Evolutionary conservation across 2,888 invertebrate genomes (phyloP), one percentile per base, ranked within the genome.

Genomic region (Polydrusus cervinus): DNA sequence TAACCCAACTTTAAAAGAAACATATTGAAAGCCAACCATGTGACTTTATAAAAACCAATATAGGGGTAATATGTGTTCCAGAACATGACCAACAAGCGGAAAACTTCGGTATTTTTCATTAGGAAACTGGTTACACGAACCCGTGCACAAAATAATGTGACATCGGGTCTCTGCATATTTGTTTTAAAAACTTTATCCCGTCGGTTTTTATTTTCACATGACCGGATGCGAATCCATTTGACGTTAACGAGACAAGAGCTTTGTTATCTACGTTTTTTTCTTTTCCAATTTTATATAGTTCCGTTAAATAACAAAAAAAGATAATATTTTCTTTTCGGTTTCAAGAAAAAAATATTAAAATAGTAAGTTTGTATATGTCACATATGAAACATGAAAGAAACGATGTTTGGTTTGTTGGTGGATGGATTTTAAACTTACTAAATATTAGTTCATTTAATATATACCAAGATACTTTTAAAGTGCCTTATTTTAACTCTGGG

Each of bases 81-180:
- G 25, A 40, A 40, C 53, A 53, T 20, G n/a, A 18, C 57, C 57
- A 60, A 38, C 38, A 38, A 38, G 53, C 53, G 67, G 40, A 67
- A 67, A 55, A 67, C 67, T 67, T 53, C 67, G 67, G 40, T 16
- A 67, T 67, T 67, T 67, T 67, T 51, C 67, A 67, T 67, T 67
- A 67, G 13, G 14, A 67, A 67, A 67, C 53, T 25, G n/a, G 67
- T 40, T 60, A 60, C 51, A 40, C 40, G n/a, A 53, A 20, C 49
- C 55, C 38, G 7, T 67, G 67, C 53, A 67, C 49, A 67, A 67
- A 67, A 53, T 60, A 60, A 60, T 38, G 40, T 67, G 67, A 67
- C 67, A 53, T 47, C 16, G 34, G 38, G 49, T 53, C 67, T 20
- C 25, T 53, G 20, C 40, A 53, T 67, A 67, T 67, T 67, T 53